Evolutionary conservation across 2,113 vertebrate genomes (phyloP), one percentile per base, ranked within the genome.

Genomic region (Leuciscus idus): DNA sequence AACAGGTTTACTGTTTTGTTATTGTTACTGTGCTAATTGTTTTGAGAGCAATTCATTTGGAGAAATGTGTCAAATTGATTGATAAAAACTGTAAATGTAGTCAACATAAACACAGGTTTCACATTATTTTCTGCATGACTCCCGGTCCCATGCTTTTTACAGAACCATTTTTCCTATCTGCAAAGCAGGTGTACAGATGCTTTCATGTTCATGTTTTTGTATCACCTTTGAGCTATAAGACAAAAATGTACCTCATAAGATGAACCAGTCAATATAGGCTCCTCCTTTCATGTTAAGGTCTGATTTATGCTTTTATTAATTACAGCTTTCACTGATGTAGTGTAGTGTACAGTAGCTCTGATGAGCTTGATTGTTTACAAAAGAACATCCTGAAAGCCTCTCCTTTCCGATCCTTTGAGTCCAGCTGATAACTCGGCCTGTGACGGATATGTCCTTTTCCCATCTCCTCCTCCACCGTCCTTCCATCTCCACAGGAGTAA

Each of bases 291-390:
- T 7, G 26, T n/a, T 46, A 13, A 26, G 23, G 4, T 75, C 28
- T 75, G 43, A 52, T 52, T 80, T 39, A 61, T 5, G 2, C 9
- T 79, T 21, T 57, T 83, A 26, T 52, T 13, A 73, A 26, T 72
- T 4, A 1, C 33, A 59, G 5, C 46, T 55, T 73, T 57, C 66
- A 73, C 43, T 72, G 9, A 57, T 83, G 81, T 7, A 1, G 6
- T 43, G 43, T 43, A 43, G 43, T 43, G 8, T 55, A 80, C 21
- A 73, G 8, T 57, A 17, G 66, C 23, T 57, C 81, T 73, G 66
- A 83, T 83, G 23, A 83, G 50, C 50, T 83, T 83, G 30, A 52
- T 23, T 83, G 81, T 83, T 72, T 83, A 83, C 46, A 43, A 57
- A 39, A 33, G 19, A 55, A 50, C 50, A 55, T 83, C 81, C 66